Base-by-base conservation (phyloP, 92 coral and sea anemone species). In the Epizoanthus fatuus region DNA sequence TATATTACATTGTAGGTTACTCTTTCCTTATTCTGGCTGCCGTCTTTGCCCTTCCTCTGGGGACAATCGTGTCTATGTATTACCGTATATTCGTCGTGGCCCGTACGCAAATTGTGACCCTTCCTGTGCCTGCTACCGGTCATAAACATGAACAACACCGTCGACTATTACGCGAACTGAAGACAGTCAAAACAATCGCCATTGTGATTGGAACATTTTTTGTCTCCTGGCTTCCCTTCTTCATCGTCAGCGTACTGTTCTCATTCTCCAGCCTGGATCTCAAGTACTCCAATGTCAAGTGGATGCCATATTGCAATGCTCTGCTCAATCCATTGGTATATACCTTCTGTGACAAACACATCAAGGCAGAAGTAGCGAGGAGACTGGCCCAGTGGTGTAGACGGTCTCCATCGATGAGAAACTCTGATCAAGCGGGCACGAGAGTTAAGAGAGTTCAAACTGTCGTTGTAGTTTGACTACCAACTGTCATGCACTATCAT, bases 171-270 rank as follows among this genome's bases (percentile, higher is more conserved):
- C 64, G 22, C 8, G 84, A 80, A 25, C 4, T 80, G 38, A 80
- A 80, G 66, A 54, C 84, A n/a, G 72, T 54, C 22, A 80, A 80
- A 69, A 80, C 84, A 3, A 80, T 80, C n/a, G 84, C 84, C n/a
- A 40, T 64, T 19, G 74, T 80, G 14, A 22, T 80, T 44, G 84
- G 74, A 44, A 63, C 74, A 37, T 80, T 62, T 38, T 4, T 17
- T 22, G 1, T 80, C 5, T 80, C 42, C 58, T 80, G 84, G 84
- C 32, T 80, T 22, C 84, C 84, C 7, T 80, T 80, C 74, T 80
- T 80, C 47, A 69, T 80, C 29, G 4, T 80, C 32, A 62, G 14
- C 20, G 56, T 80, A 13, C 20, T 80, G 5, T 63, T 60, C 29
- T n/a, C 54, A 1, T 80, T 37, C 56, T 0, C 17, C 6, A 8